Base-by-base conservation (phyloP, 2,113 vertebrate species). In the Gymnobelideus leadbeateri region DNA sequence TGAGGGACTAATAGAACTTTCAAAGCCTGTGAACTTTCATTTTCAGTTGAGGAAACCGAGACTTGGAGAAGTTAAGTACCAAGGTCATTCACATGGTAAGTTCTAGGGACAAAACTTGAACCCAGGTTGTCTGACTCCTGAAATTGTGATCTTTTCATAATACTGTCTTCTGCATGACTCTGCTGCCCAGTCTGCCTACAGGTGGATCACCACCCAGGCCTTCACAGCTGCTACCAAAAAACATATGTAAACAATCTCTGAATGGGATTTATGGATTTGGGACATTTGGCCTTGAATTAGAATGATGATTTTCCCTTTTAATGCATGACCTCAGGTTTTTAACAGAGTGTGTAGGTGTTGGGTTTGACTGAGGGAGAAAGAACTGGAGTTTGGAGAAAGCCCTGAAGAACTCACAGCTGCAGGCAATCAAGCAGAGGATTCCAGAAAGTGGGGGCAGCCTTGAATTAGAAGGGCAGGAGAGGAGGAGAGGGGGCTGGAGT, bases 211-310 rank as follows among this genome's bases (percentile, higher is more conserved):
- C 68, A 50, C 50, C 92, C 89, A 92, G 46, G 23, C 51, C 46
- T 23, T 91, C 89, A 68, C 49, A 54, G 90, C 91, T 37, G 89
- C 92, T 57, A 51, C n/a, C n/a, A 50, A 24, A 31, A 43, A 14
- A 2, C 24, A 19, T 19, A 7, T 92, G 89, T 90, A 50, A 95
- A 51, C 26, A 91, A 0, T 84, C 37, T 90, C 23, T 16, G 28
- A 50, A 53, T n/a, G 23, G 31, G 31, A 61, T 96, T 96, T 91
- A 94, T 28, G 53, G 89, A 49, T 19, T n/a, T 93, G 93, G 89
- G 26, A 28, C 54, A 77, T 97, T 95, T 94, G 47, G 21, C 43
- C 49, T 93, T 96, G 91, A 95, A 93, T 92, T 68, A 94, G 53
- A 95, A 90, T 43, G 47, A 28, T 16, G 37, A 37, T 91, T 24